Evolutionary conservation across 2,797 vertebrate genomes (phyloP), one percentile per base, ranked within the genome.

Genomic region (Cryptoprocta ferox): DNA sequence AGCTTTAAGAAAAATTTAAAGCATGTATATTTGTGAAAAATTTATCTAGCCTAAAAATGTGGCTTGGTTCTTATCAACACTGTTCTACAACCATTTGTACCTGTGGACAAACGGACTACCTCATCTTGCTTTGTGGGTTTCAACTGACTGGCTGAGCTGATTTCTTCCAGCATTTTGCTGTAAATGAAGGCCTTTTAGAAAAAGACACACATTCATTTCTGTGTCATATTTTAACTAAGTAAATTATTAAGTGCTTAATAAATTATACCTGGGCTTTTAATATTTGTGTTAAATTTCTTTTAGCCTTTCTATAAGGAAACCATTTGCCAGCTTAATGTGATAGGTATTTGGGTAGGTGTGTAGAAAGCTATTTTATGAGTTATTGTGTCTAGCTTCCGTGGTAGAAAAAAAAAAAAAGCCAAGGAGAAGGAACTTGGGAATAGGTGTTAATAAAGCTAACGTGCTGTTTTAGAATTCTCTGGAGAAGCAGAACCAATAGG

Each of bases 171-270:
- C 26, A 32, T 32, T 59, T 59, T 28, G 12, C 70, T 73, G 37
- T 73, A 73, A 70, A 65, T 85, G 84, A 73, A 81, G 45, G 19
- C 3, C 26, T 71, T 85, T 65, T 26, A 53, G 66, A 42, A 79
- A 50, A 81, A 61, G 12, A 10, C 9, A 85, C 10, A 79, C 18
- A 30, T 73, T 82, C 82, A 89, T 48, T 94, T 9, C 21, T 89
- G 11, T 68, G 2, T 61, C 42, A 78, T 5, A 16, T 79, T 94
- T 66, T 82, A 61, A 79, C 82, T 81, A 81, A 94, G 78, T 35
- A 82, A 78, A 82, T 85, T 35, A 82, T n/a, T 75, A 83, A 63
- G 10, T 76, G 13, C 86, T 94, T 86, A 26, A 90, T 92, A 94
- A 94, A 75, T 87, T 89, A 78, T 53, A 76, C 7, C 32, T 12